Conservation (phyloP, 2,888 invertebrate genomes). For the Diaphora mendica region DNA sequence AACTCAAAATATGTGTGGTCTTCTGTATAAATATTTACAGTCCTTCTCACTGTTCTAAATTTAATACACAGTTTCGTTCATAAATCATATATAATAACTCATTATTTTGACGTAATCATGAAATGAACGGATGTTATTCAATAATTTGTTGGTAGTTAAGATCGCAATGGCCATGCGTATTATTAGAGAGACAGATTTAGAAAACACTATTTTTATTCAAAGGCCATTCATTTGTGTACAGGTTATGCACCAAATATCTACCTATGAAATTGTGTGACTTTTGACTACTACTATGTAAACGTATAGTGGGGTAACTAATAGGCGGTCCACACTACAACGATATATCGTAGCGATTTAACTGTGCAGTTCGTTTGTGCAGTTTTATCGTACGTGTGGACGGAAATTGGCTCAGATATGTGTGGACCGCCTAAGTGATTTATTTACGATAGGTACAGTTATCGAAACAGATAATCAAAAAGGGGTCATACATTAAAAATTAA, state of each 20-base stretch:
- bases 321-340: too few species aligned
- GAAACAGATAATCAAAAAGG: too few species aligned
- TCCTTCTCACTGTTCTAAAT: not conserved
- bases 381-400: too few species aligned
- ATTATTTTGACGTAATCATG: slow-evolving; percentile 47
- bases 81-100: not conserved
- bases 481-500: too few species aligned
- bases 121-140: slow-evolving; percentile 42
- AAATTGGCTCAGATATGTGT: too few species aligned
- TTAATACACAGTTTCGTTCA: not conserved
- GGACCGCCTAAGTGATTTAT: not conserved
- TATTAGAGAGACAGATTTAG: slow-evolving; percentile 68
- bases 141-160: slow-evolving; percentile 43
- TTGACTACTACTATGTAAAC: not conserved
- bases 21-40: not conserved
- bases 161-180: slow-evolving; percentile 60
- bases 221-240: slow-evolving; percentile 60
- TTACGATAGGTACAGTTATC: not conserved
- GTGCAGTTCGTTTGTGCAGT: too few species aligned
- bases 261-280: not conserved
- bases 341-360: too few species aligned
- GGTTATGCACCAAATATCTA: not conserved
- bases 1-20: not conserved
- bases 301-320: not conserved
- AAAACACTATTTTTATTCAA: slow-evolving; percentile 68